These are phyloP conservation scores for Adelognathus sp. DNA, from an alignment of 2,888 invertebrate species.

Conservation along the genomic window DNA sequence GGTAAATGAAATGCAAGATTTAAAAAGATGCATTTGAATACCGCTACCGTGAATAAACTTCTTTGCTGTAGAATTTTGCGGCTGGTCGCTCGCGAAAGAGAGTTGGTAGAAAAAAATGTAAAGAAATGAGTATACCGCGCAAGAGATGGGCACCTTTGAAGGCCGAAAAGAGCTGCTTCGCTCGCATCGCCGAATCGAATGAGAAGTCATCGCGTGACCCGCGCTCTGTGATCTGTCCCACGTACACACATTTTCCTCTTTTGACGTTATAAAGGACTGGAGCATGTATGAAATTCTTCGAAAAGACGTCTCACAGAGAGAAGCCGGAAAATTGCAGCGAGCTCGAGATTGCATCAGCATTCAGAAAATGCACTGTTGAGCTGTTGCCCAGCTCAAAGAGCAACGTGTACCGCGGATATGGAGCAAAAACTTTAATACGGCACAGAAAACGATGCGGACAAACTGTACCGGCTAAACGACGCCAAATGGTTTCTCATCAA, in stretches of 20 bases:
- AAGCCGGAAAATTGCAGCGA: background rate
- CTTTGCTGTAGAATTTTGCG: background rate
- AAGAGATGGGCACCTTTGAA: background rate
- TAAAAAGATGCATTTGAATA: conserved; percentile 11
- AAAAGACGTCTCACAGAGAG: background rate
- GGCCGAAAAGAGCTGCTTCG: conserved; percentile 1
- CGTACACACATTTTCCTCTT: background rate
- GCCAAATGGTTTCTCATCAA: conserved; percentile 18
- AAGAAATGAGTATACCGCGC: background rate
- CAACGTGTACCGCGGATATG: background rate
- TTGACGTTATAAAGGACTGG: background rate
- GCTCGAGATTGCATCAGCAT: conserved; percentile 27
- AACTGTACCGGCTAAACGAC: no score
- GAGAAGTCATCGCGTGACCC: background rate
- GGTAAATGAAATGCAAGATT: conserved; percentile 3
- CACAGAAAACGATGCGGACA: background rate
- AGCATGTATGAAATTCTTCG: background rate
- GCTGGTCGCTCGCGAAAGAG: background rate
- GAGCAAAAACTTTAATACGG: background rate
- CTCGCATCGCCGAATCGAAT: background rate
- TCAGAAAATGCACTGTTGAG: conserved; percentile 32
- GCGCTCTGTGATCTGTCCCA: background rate
- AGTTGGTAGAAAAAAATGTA: background rate
- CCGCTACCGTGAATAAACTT: background rate
- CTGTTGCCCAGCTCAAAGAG: conserved; percentile 16